A percentile compares a stretch with the other conserved stretches of the same genome.
Conservation (phyloP, 2,797 vertebrate genomes). For the Arremon aurantiirostris region DNA sequence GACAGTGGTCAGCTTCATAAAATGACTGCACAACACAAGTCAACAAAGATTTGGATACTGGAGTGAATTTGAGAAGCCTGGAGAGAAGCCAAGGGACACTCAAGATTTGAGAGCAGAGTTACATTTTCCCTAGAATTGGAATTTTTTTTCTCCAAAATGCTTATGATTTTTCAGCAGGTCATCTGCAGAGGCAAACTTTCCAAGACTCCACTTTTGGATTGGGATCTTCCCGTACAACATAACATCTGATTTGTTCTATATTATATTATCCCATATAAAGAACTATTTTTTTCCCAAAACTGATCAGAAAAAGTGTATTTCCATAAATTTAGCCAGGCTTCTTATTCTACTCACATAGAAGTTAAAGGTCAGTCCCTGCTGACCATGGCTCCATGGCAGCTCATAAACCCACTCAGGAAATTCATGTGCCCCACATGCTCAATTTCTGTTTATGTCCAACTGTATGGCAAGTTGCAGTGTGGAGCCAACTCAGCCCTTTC, state of each 20-base stretch:
- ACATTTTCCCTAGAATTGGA: neutral
- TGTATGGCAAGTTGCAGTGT: neutral
- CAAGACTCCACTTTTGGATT: neutral
- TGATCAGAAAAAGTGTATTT: neutral
- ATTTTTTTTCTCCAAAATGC: neutral
- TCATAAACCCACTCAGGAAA: neutral
- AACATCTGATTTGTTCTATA: neutral
- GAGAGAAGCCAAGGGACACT: neutral
- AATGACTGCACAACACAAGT: neutral
- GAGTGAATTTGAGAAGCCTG: neutral
- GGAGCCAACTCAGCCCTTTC: neutral
- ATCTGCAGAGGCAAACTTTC: neutral
- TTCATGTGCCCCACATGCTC: rapidly evolving
- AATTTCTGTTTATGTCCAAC: neutral
- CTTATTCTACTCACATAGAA: neutral
- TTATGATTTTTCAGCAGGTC: neutral
- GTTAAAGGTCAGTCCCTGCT: neutral
- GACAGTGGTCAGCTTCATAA: neutral
- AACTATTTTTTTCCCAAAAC: neutral
- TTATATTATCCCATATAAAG: neutral
- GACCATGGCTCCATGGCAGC: neutral
- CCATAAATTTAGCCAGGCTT: neutral
- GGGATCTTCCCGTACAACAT: neutral
- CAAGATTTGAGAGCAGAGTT: neutral
- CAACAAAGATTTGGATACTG: neutral